Evolutionary conservation across 2,888 invertebrate genomes (phyloP).

Genomic region (Hypselothyrea guttata): DNA sequence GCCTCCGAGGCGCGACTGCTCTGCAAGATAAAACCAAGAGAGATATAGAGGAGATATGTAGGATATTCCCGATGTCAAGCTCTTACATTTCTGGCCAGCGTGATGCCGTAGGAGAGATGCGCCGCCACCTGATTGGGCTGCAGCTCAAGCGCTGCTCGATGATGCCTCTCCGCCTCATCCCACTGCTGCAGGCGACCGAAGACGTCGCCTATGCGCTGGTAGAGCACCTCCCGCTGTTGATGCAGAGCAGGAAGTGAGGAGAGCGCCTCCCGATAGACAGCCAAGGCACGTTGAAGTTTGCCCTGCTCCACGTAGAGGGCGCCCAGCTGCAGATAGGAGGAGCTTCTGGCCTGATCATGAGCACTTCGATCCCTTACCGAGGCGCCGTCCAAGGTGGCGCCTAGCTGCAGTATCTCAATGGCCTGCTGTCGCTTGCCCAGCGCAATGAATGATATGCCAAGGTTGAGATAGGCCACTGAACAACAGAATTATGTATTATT

Average conservation of each 20-base stretch:
- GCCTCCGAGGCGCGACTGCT: constrained; percentile 92
- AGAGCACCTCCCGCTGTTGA: constrained; percentile 85
- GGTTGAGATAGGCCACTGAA: constrained; percentile 91
- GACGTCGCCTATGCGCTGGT: constrained; percentile 95
- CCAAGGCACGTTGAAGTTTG: constrained; percentile 91
- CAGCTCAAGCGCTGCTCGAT: constrained; percentile 90
- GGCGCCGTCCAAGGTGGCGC: constrained; percentile 91
- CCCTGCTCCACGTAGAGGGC: constrained; percentile 92
- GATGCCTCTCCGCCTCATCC: constrained; percentile 94
- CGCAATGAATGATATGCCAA: constrained; percentile 93
- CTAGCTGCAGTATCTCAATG: constrained; percentile 90
- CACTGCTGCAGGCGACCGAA: constrained; percentile 91
- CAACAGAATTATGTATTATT: constrained; percentile 73
- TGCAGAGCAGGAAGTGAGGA: constrained; percentile 88
- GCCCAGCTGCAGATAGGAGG: constrained; percentile 94
- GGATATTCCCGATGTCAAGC: too few species aligned
- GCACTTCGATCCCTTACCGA: constrained; percentile 92
- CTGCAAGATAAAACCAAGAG: constrained; percentile 83
- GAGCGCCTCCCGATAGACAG: constrained; percentile 94
- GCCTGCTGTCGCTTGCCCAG: constrained; percentile 94
- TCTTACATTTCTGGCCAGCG: constrained; percentile 94
- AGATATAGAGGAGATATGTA: not conserved
- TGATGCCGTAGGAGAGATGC: constrained; percentile 94
- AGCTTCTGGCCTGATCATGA: constrained; percentile 94
- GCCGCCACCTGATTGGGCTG: constrained; percentile 94